A percentile compares a stretch with the other conserved stretches of the same genome.
Evolutionary conservation across 2,797 vertebrate genomes (phyloP).

Genomic region (Decapterus maruadsi): DNA sequence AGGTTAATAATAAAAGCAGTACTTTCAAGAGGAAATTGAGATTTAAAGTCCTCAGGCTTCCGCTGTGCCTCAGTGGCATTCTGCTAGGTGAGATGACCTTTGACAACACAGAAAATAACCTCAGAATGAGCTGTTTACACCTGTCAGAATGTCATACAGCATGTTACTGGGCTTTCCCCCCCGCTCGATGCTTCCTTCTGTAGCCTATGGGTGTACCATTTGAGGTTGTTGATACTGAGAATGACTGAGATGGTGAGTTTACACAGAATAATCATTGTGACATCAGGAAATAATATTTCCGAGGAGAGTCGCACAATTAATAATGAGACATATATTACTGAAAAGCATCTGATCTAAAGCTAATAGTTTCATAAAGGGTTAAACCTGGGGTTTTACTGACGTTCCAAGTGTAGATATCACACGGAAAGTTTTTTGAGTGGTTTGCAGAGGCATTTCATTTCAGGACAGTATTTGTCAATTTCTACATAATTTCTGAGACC

Average conservation of each 20-base stretch:
- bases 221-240: conserved; percentile 57
- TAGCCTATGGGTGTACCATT: conserved; percentile 40
- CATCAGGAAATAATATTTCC: conserved; percentile 48
- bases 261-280: conserved; percentile 39
- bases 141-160: conserved; percentile 70
- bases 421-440: not conserved
- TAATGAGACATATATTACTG: not conserved
- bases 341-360: not conserved
- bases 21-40: conserved; percentile 43
- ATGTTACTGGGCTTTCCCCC: conserved; percentile 76
- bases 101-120: conserved; percentile 80
- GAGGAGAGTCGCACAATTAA: conserved; percentile 4
- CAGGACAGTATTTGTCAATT: not conserved
- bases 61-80: conserved; percentile 58
- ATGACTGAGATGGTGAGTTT: conserved; percentile 41
- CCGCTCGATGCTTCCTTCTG: conserved; percentile 68
- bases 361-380: conserved; percentile 1
- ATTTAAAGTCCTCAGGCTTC: conserved; percentile 49
- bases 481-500: too few species aligned
- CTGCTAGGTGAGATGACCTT: conserved; percentile 75
- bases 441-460: not conserved
- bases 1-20: conserved; percentile 49
- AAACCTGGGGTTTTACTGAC: not conserved
- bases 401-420: not conserved
- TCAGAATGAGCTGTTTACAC: conserved; percentile 71